Base-by-base conservation (phyloP, 2,797 vertebrate genomes). In the Schizothorax lantsangensis region DNA sequence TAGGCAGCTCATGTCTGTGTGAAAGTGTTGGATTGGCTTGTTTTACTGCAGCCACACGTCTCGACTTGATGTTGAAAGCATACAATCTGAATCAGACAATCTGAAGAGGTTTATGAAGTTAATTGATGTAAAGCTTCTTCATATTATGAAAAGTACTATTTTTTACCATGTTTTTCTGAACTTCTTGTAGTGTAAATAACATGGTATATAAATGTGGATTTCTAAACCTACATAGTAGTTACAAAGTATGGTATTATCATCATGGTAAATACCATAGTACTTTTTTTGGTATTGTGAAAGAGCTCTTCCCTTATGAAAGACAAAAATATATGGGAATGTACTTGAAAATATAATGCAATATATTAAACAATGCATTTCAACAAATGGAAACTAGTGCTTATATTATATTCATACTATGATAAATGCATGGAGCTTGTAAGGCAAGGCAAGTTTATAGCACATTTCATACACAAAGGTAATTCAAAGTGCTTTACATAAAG, bases 1-100 rank as follows among this genome's bases (percentile, higher is more conserved):
- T 75, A 75, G 47, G 54, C 69, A 52, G 15, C 23, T 79, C 82
- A 54, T 49, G 81, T 78, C 85, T 86, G 30, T 88, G 86, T 79
- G 57, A 81, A 80, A 30, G 54, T 75, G 84, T 77, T 57, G 4
- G 15, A 54, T 86, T 84, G 47, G 81, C 84, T 74, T 85, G 71
- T 86, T 79, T 64, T 57, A 68, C 66, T 66, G 21, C 40, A 33
- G n/a, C 72, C 54, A 72, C 78, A 79, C 15, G 40, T 84, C 21
- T 10, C 7, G 8, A 15, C 45, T 30, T 33, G 45, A 47, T 52
- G 17, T 59, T 40, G 6, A 40, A 59, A 40, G 52, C 77, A 38
- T 75, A 59, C 62, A 19, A 21, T 49, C 26, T 77, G 33, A 54
- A 54, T 40, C 75, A 59, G 33, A 40, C 38, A 40, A 40, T 40